Evolutionary conservation across 2,113 vertebrate genomes (phyloP).

Genomic region (Toxotes chatareus): DNA sequence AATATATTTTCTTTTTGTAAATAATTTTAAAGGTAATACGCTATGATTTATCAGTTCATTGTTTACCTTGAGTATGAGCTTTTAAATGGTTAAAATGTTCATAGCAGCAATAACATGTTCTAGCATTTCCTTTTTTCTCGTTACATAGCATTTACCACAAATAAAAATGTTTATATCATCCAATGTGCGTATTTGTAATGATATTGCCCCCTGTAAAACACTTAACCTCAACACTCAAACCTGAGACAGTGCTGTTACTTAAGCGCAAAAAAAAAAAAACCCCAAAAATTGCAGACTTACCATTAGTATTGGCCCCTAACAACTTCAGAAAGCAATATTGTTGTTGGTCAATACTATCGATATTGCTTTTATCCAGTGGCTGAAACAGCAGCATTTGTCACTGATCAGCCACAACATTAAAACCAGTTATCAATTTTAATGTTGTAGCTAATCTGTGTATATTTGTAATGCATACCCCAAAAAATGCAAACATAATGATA

Average conservation of each 20-base stretch:
- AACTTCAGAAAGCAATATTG: background rate
- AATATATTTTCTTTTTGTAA: constrained; percentile 70
- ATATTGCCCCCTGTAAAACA: background rate
- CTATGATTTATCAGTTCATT: constrained; percentile 24
- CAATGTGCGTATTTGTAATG: constrained; percentile 2
- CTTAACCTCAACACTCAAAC: background rate
- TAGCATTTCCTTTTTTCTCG: background rate
- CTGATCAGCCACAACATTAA: no score
- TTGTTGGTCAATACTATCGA: background rate
- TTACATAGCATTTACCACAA: constrained; percentile 50
- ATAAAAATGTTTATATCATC: constrained; percentile 61
- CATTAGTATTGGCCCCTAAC: background rate
- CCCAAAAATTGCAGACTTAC: no score
- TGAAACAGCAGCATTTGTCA: background rate
- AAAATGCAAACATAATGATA: background rate
- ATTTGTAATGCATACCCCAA: no score
- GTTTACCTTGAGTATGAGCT: constrained; percentile 1
- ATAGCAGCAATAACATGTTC: constrained; percentile 16
- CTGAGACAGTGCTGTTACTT: background rate
- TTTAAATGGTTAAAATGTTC: constrained; percentile 30
- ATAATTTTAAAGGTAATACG: constrained; percentile 56
- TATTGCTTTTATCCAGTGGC: background rate
- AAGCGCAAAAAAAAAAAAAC: background rate
- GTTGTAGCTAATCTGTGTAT: no score
- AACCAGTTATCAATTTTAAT: no score